Evolutionary conservation across 2,888 invertebrate genomes (phyloP), one percentile per base, ranked within the genome.

Genomic region (Lymantria dispar): DNA sequence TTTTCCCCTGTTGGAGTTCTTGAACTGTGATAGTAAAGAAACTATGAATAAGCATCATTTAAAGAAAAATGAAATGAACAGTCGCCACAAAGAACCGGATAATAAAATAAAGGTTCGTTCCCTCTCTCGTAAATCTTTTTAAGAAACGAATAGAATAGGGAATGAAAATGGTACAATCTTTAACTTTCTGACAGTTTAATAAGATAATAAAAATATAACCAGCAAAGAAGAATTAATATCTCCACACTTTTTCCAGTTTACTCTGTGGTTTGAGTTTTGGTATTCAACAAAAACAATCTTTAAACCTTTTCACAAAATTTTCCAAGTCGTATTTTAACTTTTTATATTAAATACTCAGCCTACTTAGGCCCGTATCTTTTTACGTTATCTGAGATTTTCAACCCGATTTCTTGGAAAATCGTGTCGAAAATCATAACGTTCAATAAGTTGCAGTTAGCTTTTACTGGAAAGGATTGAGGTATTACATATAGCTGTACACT

Each of bases 121-220:
- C 77, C 71, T 65, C 70, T 67, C 68, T 75, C 80, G 76, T 86
- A 85, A 86, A 86, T 85, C 85, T 83, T 72, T 68, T 73, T 69
- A 69, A 78, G 78, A 76, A 72, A 74, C 77, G 85, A 82, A 81
- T 82, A 80, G 81, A 83, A 83, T 83, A 79, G 78, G 77, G 80
- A 76, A 77, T 66, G 75, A 82, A 83, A 85, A 83, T 78, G 82
- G 79, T 80, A 83, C 81, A 86, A 85, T 86, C 85, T 85, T 85
- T 85, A 86, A 87, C 85, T 87, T 85, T 87, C 80, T 85, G 87
- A 85, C 87, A 87, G 85, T 86, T 87, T 87, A 87, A 87, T 87
- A 86, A 87, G 85, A 87, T 87, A 85, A 86, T 85, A 86, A 87
- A 85, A 52, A 87, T 86, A 85, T 84, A 80, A 83, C 81, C 78